Conservation (phyloP, 2,113 vertebrate species). For the Ictalurus punctatus region DNA sequence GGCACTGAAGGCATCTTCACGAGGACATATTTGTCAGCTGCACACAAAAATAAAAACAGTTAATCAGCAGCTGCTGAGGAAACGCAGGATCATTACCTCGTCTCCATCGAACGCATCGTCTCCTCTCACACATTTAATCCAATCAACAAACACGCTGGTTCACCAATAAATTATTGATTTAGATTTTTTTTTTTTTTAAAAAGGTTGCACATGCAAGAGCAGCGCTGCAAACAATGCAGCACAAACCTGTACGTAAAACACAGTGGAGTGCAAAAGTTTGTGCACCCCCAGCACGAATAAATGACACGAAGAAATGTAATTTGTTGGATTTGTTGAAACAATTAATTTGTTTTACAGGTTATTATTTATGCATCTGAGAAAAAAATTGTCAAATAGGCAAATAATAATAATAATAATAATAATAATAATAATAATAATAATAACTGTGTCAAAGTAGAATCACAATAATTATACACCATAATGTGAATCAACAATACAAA, state of each 20-base stretch:
- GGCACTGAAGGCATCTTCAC: slow-evolving; percentile 36
- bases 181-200: no score
- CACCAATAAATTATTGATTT: neutral
- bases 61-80: slow-evolving; percentile 33
- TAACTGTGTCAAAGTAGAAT: neutral
- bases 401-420: neutral
- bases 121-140: neutral
- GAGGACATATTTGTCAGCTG: slow-evolving; percentile 42
- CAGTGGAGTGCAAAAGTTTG: neutral
- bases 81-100: slow-evolving; percentile 35
- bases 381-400: neutral
- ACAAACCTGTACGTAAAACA: slow-evolving; percentile 29
- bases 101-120: neutral
- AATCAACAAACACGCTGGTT: neutral
- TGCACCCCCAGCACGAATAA: neutral
- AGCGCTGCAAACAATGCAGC: slow-evolving; percentile 16
- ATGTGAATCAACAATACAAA: neutral
- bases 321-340: neutral
- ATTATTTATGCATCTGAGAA: neutral
- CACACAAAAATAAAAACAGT: slow-evolving; percentile 44
- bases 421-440: neutral
- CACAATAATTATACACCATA: neutral
- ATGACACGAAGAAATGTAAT: neutral
- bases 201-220: neutral
- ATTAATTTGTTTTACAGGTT: neutral